These are phyloP conservation scores for Etheostoma spectabile DNA, from an alignment of 2,113 vertebrate genomes.

Conservation along the genomic window DNA sequence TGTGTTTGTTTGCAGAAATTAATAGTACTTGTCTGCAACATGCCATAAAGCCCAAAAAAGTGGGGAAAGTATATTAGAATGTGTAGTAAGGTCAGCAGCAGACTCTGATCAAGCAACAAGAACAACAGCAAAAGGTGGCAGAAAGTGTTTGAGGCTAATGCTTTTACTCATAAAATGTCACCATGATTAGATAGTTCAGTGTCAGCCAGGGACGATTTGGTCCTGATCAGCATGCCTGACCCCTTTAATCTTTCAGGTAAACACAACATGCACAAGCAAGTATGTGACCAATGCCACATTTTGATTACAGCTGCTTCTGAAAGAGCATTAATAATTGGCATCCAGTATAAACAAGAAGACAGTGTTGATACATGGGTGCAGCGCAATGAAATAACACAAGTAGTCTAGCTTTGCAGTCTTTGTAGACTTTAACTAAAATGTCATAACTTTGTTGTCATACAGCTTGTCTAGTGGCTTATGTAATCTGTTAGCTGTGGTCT, in stretches of 20 bases:
- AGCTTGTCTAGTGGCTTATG: conserved; percentile 38
- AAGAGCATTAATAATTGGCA: neutral
- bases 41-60: neutral
- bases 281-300: conserved; percentile 10
- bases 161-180: neutral
- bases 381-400: conserved; percentile 31
- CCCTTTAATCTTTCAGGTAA: neutral
- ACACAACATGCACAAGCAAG: neutral
- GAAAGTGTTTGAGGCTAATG: neutral
- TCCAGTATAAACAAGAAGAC: neutral
- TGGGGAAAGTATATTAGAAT: neutral
- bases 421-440: conserved; percentile 21
- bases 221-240: neutral
- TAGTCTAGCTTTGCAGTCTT: conserved; percentile 15
- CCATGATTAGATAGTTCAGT: neutral
- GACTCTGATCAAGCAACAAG: neutral
- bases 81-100: neutral
- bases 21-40: neutral
- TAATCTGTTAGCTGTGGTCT: conserved; percentile 58
- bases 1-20: neutral
- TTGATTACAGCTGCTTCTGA: neutral
- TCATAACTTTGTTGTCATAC: conserved; percentile 27
- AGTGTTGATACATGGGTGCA: neutral
- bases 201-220: neutral
- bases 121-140: neutral